phyloP scores from a whole-genome alignment of 2,797 vertebrate species.

The Tenualosa thibaudeaui region DNA sequence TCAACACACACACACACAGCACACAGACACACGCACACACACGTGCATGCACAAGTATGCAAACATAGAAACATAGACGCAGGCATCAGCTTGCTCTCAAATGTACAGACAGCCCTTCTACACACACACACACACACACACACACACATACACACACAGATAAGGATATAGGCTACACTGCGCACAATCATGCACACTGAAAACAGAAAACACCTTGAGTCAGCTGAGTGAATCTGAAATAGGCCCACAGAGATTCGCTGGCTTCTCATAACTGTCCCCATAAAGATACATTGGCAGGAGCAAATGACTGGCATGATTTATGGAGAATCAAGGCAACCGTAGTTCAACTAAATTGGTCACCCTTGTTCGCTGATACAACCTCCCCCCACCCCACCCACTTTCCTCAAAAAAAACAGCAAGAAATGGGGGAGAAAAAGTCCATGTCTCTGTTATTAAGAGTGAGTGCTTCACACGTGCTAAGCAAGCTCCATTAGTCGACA shows the following conservation, averaged over 20 bases:
- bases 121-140: neutral
- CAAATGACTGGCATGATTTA: constrained; percentile 53
- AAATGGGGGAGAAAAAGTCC: neutral
- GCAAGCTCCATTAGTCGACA: constrained; percentile 55
- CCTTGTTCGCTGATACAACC: constrained; percentile 47
- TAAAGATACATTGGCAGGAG: constrained; percentile 44
- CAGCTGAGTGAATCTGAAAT: constrained; percentile 46
- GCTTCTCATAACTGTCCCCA: constrained; percentile 37
- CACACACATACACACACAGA: neutral
- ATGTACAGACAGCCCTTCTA: neutral
- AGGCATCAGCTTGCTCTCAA: neutral
- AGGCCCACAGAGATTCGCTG: constrained; percentile 38
- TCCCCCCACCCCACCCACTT: neutral
- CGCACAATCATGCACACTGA: constrained; percentile 11
- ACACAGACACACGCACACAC: constrained; percentile 15
- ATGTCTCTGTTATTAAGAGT: constrained; percentile 59
- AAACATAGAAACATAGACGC: neutral
- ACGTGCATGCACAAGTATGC: neutral
- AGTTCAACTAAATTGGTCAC: constrained; percentile 58
- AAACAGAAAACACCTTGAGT: constrained; percentile 40
- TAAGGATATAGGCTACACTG: neutral
- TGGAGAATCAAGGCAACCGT: constrained; percentile 46
- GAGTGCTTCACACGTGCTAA: constrained; percentile 55
- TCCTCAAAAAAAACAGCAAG: constrained; percentile 3
- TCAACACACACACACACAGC: constrained; percentile 2